Conservation (phyloP, 2,888 invertebrate genomes). For the Cyclophora punctaria region DNA sequence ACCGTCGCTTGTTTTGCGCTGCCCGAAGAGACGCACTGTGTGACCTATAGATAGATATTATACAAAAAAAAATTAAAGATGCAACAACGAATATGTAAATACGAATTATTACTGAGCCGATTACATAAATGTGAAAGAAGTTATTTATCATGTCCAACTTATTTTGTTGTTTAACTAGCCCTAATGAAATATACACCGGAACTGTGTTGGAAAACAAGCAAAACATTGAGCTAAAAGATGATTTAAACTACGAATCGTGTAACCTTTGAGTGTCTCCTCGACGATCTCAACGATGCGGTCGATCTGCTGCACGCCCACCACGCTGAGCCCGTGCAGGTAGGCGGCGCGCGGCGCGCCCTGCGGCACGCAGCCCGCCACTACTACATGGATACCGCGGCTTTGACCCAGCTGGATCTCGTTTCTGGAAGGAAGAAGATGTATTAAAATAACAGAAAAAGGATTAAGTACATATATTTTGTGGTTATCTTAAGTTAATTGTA, state of each 20-base stretch:
- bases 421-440: conserved; percentile 41
- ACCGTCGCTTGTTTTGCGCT: conserved; percentile 86
- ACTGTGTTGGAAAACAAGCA: no score
- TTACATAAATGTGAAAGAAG: no score
- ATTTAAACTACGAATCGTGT: neutral
- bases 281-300: conserved; percentile 98
- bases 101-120: no score
- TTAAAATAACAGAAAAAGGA: no score
- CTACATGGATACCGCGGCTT: conserved; percentile 85
- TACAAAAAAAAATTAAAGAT: no score
- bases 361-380: conserved; percentile 98
- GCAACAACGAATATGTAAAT: no score
- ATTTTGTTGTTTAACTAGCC: no score
- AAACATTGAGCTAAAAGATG: no score
- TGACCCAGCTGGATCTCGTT: conserved; percentile 89
- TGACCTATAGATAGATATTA: conserved; percentile 63
- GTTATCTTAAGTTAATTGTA: no score
- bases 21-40: conserved; percentile 82
- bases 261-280: conserved; percentile 96
- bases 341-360: conserved; percentile 89
- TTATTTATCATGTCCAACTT: no score
- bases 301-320: conserved; percentile 99
- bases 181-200: no score
- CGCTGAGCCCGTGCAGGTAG: conserved; percentile 85
- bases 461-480: no score